Conservation (phyloP, 2,888 invertebrate species). For the Phlogophora meticulosa region DNA sequence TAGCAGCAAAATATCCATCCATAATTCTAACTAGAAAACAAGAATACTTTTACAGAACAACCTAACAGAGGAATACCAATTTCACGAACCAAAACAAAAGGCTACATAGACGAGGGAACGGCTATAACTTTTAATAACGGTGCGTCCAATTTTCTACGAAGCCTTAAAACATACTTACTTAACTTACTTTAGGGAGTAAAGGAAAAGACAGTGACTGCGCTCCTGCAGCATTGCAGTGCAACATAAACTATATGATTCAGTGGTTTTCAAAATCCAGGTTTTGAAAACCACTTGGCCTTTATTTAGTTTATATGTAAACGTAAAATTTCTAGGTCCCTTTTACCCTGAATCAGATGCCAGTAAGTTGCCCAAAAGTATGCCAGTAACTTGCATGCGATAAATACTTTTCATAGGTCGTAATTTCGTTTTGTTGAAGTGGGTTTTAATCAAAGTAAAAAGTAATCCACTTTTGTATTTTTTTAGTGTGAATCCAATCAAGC, state of each 20-base stretch:
- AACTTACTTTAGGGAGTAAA: conserved; percentile 29
- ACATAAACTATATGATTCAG: conserved; percentile 21
- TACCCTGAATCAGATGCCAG: too few relatives aligned
- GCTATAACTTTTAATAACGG: conserved; percentile 49
- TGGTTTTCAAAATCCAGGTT: neutral
- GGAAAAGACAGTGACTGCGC: conserved; percentile 32
- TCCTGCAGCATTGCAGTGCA: conserved; percentile 39
- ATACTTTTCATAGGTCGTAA: too few relatives aligned
- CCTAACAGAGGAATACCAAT: conserved; percentile 37
- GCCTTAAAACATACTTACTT: conserved; percentile 42
- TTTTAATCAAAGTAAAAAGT: too few relatives aligned
- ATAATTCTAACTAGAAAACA: neutral
- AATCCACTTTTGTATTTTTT: too few relatives aligned
- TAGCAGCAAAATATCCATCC: neutral
- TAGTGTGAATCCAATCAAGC: too few relatives aligned
- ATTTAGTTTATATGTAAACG: neutral
- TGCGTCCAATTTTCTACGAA: conserved; percentile 49
- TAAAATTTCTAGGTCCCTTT: too few relatives aligned
- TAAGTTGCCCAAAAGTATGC: too few relatives aligned
- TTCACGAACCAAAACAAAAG: conserved; percentile 22
- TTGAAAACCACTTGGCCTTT: too few relatives aligned
- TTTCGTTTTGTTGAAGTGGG: too few relatives aligned
- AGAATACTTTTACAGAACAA: conserved; percentile 4
- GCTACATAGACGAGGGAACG: conserved; percentile 20
- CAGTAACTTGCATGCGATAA: too few relatives aligned